Percentiles rank a stretch among this genome's conserved stretches.
These are phyloP conservation scores for Lepidurus arcticus DNA, from an alignment of 1,140 invertebrate genomes.

Conservation along the genomic window DNA sequence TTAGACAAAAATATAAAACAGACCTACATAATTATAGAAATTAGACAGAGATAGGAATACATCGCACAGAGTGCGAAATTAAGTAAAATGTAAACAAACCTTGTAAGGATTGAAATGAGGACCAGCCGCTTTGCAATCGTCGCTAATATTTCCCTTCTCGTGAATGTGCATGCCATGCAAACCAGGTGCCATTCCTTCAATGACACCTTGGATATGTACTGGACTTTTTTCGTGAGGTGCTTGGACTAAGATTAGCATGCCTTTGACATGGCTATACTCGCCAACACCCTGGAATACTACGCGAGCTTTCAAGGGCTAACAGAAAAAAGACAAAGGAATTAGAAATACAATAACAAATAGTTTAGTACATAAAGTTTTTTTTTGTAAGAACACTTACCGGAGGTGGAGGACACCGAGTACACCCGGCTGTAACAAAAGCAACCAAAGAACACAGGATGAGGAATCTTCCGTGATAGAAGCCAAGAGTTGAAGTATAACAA, in stretches of 20 bases:
- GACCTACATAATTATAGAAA: background rate
- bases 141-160: constrained; percentile 59
- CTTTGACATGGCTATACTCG: constrained; percentile 32
- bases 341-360: too few species aligned
- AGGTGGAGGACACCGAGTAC: too few species aligned
- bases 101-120: constrained; percentile 47
- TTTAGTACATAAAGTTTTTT: too few species aligned
- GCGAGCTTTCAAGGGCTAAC: constrained; percentile 1
- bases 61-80: background rate
- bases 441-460: too few species aligned
- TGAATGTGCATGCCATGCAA: constrained; percentile 72
- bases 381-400: too few species aligned
- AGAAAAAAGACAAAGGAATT: background rate
- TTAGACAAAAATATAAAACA: background rate
- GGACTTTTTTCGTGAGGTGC: constrained; percentile 46
- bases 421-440: too few species aligned
- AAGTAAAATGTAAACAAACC: constrained; percentile 36
- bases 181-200: constrained; percentile 53
- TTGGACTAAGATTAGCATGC: constrained; percentile 54
- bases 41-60: background rate
- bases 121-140: constrained; percentile 52
- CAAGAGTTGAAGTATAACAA: too few species aligned
- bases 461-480: too few species aligned
- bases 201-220: constrained; percentile 51
- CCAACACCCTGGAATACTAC: background rate